Percentiles rank a stretch among this genome's conserved stretches.
Conservation (phyloP, 2,888 invertebrate genomes). For the Apodemia duryi region DNA sequence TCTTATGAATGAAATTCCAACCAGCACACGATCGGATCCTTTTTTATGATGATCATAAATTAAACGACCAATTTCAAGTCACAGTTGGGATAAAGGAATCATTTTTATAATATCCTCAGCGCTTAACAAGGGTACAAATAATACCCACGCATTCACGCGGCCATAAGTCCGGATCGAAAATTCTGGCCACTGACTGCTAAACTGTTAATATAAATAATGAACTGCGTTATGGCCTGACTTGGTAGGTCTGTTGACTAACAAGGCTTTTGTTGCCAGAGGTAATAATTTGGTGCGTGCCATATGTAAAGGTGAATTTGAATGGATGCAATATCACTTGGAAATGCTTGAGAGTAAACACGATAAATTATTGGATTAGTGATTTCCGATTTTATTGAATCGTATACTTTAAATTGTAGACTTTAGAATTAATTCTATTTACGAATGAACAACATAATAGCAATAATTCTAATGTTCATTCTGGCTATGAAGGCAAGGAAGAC, state of each 20-base stretch:
- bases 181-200: slow-evolving; percentile 73
- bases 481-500: too few species aligned
- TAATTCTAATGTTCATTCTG: too few species aligned
- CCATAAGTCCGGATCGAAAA: slow-evolving; percentile 63
- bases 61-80: slow-evolving; percentile 76
- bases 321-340: slow-evolving; percentile 10
- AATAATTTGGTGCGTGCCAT: slow-evolving; percentile 44
- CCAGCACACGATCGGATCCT: slow-evolving; percentile 71
- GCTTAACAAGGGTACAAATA: slow-evolving; percentile 78
- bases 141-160: slow-evolving; percentile 78
- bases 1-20: slow-evolving; percentile 81
- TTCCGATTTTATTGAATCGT: neutral
- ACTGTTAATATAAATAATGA: slow-evolving; percentile 80
- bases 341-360: too few species aligned
- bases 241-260: slow-evolving; percentile 75
- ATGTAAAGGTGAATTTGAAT: slow-evolving; percentile 23
- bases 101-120: slow-evolving; percentile 79
- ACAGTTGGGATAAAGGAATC: slow-evolving; percentile 76
- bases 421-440: too few species aligned
- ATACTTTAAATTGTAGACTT: too few species aligned
- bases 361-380: slow-evolving; percentile 2
- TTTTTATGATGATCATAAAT: slow-evolving; percentile 77
- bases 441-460: too few species aligned
- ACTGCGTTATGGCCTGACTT: slow-evolving; percentile 68
- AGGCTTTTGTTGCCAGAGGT: slow-evolving; percentile 59